A percentile compares a stretch with the other conserved stretches of the same genome.
phyloP scores from a whole-genome alignment of 2,888 invertebrate species.

The Folsomia candida region DNA sequence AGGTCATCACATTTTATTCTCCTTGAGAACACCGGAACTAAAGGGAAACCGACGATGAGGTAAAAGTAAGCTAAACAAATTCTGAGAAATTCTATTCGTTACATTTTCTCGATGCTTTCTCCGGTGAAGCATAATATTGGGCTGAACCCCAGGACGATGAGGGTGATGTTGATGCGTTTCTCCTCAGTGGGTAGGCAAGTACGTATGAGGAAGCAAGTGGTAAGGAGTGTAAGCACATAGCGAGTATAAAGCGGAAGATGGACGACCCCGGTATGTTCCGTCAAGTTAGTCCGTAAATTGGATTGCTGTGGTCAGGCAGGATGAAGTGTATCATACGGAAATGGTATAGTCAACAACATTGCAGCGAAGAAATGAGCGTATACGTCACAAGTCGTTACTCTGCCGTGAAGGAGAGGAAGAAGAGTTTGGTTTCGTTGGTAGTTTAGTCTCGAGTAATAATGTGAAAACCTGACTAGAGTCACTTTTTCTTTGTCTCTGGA shows the following conservation, averaged over 20 bases:
- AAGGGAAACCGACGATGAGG: background rate
- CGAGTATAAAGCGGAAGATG: background rate
- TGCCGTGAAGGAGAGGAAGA: background rate
- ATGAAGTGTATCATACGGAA: constrained; percentile 15
- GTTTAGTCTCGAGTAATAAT: constrained; percentile 13
- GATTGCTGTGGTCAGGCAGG: constrained; percentile 12
- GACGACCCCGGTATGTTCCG: background rate
- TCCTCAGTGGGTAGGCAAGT: too few relatives aligned
- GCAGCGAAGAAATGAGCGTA: background rate
- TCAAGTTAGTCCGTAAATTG: constrained; percentile 18
- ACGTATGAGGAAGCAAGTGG: too few relatives aligned
- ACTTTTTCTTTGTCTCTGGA: constrained; percentile 19
- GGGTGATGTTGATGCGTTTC: too few relatives aligned
- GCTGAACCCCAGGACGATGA: background rate
- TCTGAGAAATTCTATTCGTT: background rate
- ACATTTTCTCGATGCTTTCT: background rate
- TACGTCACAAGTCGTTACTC: background rate
- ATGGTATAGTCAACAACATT: background rate
- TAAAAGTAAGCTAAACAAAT: background rate
- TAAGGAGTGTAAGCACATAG: background rate
- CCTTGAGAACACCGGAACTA: background rate
- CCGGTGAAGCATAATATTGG: constrained; percentile 15
- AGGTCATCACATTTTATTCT: background rate
- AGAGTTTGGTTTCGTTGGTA: background rate
- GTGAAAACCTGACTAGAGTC: constrained; percentile 13